phyloP scores from a whole-genome alignment of 2,888 invertebrate species.

The Copidosoma aretas region DNA sequence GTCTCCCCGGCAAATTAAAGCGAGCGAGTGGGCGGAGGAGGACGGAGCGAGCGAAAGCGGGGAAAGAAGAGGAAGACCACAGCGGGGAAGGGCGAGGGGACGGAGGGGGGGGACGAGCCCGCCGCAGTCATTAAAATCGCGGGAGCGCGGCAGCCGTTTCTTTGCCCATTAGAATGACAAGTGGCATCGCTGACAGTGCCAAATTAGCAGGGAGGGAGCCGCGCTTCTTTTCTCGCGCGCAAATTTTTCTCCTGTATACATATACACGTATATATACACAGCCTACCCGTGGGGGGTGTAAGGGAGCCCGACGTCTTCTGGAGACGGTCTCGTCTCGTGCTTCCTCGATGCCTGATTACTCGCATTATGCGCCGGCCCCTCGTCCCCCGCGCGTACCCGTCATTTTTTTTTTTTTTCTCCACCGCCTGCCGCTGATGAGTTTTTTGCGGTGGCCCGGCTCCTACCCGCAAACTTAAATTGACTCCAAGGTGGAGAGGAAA shows the following conservation, averaged over 20 bases:
- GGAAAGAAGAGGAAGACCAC: no score
- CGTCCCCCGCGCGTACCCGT: neutral
- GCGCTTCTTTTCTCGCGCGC: constrained; percentile 25
- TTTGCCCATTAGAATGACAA: constrained; percentile 60
- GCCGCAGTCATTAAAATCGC: constrained; percentile 52
- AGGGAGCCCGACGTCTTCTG: constrained; percentile 19
- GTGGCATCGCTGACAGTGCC: constrained; percentile 59
- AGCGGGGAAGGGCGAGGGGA: no score
- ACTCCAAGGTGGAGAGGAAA: constrained; percentile 5
- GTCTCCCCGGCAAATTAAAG: constrained; percentile 53
- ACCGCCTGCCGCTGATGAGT: neutral
- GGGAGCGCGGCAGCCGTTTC: constrained; percentile 44
- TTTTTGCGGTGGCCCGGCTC: neutral
- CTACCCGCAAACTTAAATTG: constrained; percentile 27
- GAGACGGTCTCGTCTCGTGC: constrained; percentile 22
- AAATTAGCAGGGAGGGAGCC: constrained; percentile 50
- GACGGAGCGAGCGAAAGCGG: constrained; percentile 18
- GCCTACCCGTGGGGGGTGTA: no score
- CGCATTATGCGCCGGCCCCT: constrained; percentile 24
- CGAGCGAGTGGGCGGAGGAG: constrained; percentile 43
- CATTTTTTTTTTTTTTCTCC: neutral
- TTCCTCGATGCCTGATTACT: constrained; percentile 29
- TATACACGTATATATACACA: no score
- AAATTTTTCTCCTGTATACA: neutral
- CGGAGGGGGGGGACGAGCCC: no score